Conservation (phyloP, 1,140 invertebrate genomes). For the Calosoma granatense region DNA sequence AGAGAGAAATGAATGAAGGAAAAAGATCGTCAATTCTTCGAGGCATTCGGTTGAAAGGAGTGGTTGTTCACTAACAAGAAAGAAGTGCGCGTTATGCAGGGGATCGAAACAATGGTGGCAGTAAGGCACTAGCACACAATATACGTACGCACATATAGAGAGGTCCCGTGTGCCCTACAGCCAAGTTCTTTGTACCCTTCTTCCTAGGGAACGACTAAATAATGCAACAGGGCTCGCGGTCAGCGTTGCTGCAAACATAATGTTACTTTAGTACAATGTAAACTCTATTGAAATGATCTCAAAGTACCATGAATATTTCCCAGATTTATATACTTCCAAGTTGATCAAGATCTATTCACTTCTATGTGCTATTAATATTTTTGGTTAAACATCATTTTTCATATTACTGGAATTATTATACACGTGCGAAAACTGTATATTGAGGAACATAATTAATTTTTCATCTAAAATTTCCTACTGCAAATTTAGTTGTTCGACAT, state of each 20-base stretch:
- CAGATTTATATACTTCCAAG: too few relatives aligned
- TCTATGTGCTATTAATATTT: too few relatives aligned
- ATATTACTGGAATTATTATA: too few relatives aligned
- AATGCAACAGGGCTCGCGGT: neutral
- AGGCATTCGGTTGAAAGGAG: neutral
- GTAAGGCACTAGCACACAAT: neutral
- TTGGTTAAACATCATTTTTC: too few relatives aligned
- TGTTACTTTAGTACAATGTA: neutral
- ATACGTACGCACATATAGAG: neutral
- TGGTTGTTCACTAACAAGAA: neutral
- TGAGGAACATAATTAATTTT: too few relatives aligned
- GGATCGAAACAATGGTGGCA: neutral
- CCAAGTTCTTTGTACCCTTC: too few relatives aligned
- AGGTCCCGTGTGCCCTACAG: too few relatives aligned
- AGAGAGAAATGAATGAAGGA: neutral
- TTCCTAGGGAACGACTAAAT: neutral
- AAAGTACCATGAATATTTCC: neutral
- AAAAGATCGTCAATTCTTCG: neutral
- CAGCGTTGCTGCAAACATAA: neutral
- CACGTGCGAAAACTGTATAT: too few relatives aligned
- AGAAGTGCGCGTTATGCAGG: neutral
- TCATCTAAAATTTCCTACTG: too few relatives aligned
- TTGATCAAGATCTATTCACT: too few relatives aligned
- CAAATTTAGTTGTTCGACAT: too few relatives aligned
- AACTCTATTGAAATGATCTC: neutral